A percentile compares a stretch with the other conserved stretches of the same genome.
Evolutionary conservation across 2,797 vertebrate genomes (phyloP).

Genomic region (Esox masquinongy): DNA sequence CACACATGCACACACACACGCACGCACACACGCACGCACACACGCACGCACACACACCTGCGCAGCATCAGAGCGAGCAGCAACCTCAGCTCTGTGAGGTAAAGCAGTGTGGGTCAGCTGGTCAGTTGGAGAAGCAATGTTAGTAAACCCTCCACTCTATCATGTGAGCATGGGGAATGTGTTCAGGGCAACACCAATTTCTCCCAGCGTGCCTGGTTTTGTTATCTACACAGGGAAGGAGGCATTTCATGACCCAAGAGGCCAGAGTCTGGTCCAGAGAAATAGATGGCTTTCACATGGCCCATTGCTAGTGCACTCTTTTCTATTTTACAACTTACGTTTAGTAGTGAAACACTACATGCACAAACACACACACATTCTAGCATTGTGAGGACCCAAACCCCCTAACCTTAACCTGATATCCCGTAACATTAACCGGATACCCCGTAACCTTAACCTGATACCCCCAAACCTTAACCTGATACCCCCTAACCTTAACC

Average conservation of each 20-base stretch:
- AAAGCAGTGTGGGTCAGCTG: conserved; percentile 45
- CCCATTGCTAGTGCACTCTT: not conserved
- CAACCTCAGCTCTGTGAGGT: not conserved
- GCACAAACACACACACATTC: not conserved
- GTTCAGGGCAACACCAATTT: conserved; percentile 43
- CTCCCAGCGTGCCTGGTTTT: conserved; percentile 23
- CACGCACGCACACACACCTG: conserved; percentile 29
- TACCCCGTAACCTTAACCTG: too few species aligned
- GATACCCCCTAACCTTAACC: too few species aligned
- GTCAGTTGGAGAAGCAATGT: conserved; percentile 58
- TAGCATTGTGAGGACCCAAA: not conserved
- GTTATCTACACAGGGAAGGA: conserved; percentile 52
- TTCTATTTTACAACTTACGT: not conserved
- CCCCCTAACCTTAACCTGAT: too few species aligned
- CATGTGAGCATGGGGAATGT: conserved; percentile 68
- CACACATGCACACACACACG: too few species aligned
- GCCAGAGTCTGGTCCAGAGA: not conserved
- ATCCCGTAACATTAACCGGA: too few species aligned
- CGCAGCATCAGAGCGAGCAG: conserved; percentile 60
- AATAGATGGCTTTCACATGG: not conserved
- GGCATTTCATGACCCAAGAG: conserved; percentile 48
- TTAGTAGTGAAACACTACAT: not conserved
- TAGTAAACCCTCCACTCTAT: conserved; percentile 66
- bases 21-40: not conserved
- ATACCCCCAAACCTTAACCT: too few species aligned